phyloP scores from a whole-genome alignment of 2,113 vertebrate species.

The Oreochromis spilurus region DNA sequence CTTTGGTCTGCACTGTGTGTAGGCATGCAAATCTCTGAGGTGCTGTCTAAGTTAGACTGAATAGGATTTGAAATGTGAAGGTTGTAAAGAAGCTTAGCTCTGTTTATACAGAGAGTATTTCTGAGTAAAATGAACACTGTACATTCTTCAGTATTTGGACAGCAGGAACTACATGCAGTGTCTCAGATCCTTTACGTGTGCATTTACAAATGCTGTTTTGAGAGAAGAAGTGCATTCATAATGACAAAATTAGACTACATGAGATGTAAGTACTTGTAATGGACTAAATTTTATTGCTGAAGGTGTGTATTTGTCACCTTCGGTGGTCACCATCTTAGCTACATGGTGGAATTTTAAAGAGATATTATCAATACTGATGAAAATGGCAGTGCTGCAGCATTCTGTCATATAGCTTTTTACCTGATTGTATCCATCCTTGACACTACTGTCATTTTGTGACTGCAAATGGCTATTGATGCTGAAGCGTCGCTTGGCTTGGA shows the following conservation, averaged over 20 bases:
- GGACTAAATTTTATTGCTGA: background rate
- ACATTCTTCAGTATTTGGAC: background rate
- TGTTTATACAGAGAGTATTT: background rate
- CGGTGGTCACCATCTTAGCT: background rate
- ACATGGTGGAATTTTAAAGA: background rate
- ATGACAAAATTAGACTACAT: background rate
- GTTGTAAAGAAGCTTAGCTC: background rate
- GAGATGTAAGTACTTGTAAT: background rate
- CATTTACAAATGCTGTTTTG: background rate
- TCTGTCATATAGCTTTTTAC: background rate
- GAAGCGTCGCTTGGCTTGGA: background rate
- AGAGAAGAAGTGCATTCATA: background rate
- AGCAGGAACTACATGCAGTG: rapidly evolving
- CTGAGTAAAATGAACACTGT: background rate
- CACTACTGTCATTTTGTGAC: background rate
- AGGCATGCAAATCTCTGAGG: background rate
- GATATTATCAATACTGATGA: background rate
- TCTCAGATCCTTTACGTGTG: rapidly evolving
- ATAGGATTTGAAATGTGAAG: background rate
- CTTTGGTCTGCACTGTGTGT: background rate
- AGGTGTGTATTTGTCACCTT: background rate
- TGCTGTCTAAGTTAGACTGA: background rate
- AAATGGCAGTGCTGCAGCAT: background rate
- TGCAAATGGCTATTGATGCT: background rate
- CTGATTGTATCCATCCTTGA: background rate